Base-by-base conservation (phyloP, 2,888 invertebrate genomes). In the Aporophyla nigra region DNA sequence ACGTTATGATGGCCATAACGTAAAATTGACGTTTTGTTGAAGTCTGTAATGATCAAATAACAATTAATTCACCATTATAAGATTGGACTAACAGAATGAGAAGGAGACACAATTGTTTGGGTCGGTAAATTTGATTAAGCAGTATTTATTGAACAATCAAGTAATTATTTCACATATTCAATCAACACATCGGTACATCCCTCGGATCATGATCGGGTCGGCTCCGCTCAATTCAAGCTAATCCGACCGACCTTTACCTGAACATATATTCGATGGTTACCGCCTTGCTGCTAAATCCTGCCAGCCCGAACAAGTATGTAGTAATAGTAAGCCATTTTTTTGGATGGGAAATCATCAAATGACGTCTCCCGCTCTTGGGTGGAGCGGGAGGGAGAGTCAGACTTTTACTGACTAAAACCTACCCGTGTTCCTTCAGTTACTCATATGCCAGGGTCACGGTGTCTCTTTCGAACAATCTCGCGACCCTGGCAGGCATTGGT, bases 1-100 rank as follows among this genome's bases (percentile, higher is more conserved):
- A 90, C 93, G 77, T 83, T 86, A 33, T 96, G 95, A 83, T 93
- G 93, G 33, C 96, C 96, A 80, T 94, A 95, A 56, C 95, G 93
- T 59, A 94, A 86, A 21, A 87, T 85, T 78, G 89, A 16, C 14
- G 56, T 62, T 80, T 89, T 49, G n/a, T 69, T 80, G 59, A 61
- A 58, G n/a, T 65, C 81, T 81, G 85, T 19, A 81, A 84, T 46
- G 10, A 62, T 56, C 5, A 14, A 66, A 68, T 19, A 5, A 43
- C 14, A 69, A 54, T 66, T 4, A 82, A 61, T 76, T 27, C 5
- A 46, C 10, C 46, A 46, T 14, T 12, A 33, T 33, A 56, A 40
- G 2, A 33, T 24, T 24, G 9, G 0, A 16, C 6, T 16, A 27
- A 53, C 65, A 54, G 0, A 16, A 43, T 27, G 7, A 43, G 65